Percentiles rank a stretch among this genome's conserved stretches.
These are phyloP conservation scores for Coenobita brevimanus DNA, from an alignment of 1,140 invertebrate species.

Conservation along the genomic window DNA sequence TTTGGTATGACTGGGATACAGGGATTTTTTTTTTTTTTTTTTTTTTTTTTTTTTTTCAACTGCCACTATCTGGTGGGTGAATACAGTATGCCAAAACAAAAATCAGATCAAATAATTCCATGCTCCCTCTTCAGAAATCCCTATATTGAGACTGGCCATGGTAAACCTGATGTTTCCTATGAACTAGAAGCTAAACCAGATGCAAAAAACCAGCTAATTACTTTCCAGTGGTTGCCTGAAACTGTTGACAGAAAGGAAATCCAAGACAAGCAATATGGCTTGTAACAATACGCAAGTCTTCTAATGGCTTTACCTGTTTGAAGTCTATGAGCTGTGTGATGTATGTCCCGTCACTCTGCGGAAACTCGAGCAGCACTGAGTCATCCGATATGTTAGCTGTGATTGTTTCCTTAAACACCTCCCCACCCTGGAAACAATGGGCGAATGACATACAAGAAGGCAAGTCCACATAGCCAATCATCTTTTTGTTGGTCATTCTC, in stretches of 20 bases:
- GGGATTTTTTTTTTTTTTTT: background rate
- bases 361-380: constrained; percentile 89
- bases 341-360: constrained; percentile 90
- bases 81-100: too few species aligned
- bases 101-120: too few species aligned
- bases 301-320: constrained; percentile 84
- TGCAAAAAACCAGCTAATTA: too few species aligned
- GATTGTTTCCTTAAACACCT: constrained; percentile 93
- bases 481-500: background rate
- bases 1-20: background rate
- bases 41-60: too few species aligned
- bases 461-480: background rate
- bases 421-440: constrained; percentile 88
- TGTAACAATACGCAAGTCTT: constrained; percentile 36
- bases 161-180: too few species aligned
- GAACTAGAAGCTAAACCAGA: too few species aligned
- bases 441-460: too few species aligned
- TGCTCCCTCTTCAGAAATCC: too few species aligned
- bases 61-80: too few species aligned
- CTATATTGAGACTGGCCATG: too few species aligned
- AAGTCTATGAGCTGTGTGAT: constrained; percentile 95
- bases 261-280: constrained; percentile 21
- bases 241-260: background rate
- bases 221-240: too few species aligned
- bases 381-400: constrained; percentile 92